Evolutionary conservation across 2,797 vertebrate species (phyloP).

Genomic region (Scarus forsteni): DNA sequence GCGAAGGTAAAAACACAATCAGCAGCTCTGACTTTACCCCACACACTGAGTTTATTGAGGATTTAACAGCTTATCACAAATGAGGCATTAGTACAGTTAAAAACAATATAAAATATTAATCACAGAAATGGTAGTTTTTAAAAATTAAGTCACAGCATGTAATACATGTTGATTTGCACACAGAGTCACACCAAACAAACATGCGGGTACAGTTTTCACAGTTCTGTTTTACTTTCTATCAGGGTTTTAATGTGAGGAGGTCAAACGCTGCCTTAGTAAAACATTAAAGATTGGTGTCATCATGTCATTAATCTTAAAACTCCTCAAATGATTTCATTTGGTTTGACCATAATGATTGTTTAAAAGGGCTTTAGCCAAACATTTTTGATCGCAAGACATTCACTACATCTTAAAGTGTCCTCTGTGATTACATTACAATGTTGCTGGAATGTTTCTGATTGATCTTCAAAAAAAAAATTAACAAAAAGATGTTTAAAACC

Average conservation of each 20-base stretch:
- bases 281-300: conserved; percentile 2
- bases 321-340: conserved; percentile 1
- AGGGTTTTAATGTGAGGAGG: not conserved
- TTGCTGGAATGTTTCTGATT: conserved; percentile 28
- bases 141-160: conserved; percentile 1
- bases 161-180: conserved; percentile 17
- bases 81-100: conserved; percentile 45
- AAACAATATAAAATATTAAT: conserved; percentile 40
- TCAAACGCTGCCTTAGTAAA: not conserved
- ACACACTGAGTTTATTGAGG: conserved; percentile 53
- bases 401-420: conserved; percentile 11
- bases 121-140: conserved; percentile 21
- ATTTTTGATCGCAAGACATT: conserved; percentile 12
- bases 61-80: conserved; percentile 32
- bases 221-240: conserved; percentile 1
- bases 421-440: conserved; percentile 10
- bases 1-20: conserved; percentile 1
- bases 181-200: conserved; percentile 8
- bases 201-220: conserved; percentile 21
- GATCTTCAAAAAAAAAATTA: conserved; percentile 5
- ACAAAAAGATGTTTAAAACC: not conserved
- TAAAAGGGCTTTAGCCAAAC: not conserved
- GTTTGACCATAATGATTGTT: not conserved
- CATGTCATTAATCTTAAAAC: not conserved
- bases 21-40: conserved; percentile 5